phyloP scores from a whole-genome alignment of 2,797 vertebrate species.

The Agapornis canus region DNA sequence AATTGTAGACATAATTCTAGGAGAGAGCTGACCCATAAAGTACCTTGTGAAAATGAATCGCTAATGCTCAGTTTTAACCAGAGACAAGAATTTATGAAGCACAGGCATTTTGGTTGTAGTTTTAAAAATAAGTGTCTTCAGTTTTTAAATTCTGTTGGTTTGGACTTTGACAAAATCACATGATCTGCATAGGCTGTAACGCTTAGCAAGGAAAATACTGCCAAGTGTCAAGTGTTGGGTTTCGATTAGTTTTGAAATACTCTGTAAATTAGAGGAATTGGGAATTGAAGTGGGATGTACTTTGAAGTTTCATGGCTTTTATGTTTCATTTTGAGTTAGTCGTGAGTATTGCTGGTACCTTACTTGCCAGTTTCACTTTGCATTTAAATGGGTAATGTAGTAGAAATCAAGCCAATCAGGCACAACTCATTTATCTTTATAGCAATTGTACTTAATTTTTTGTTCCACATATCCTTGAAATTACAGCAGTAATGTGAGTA shows the following conservation, averaged over 20 bases:
- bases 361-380: neutral
- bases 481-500: neutral
- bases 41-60: neutral
- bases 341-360: neutral
- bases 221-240: neutral
- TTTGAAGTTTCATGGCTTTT: neutral
- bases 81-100: constrained; percentile 7
- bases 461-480: neutral
- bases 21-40: neutral
- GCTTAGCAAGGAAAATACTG: neutral
- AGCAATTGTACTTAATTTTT: neutral
- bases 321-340: neutral
- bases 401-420: neutral
- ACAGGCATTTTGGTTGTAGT: neutral
- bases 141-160: neutral
- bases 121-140: neutral
- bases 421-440: neutral
- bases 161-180: neutral
- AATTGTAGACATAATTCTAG: neutral
- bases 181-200: neutral
- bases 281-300: neutral
- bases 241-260: neutral
- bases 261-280: neutral
- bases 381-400: neutral
- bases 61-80: neutral